phyloP scores from a whole-genome alignment of 1,140 invertebrate species.

The Calephelis nemesis region DNA sequence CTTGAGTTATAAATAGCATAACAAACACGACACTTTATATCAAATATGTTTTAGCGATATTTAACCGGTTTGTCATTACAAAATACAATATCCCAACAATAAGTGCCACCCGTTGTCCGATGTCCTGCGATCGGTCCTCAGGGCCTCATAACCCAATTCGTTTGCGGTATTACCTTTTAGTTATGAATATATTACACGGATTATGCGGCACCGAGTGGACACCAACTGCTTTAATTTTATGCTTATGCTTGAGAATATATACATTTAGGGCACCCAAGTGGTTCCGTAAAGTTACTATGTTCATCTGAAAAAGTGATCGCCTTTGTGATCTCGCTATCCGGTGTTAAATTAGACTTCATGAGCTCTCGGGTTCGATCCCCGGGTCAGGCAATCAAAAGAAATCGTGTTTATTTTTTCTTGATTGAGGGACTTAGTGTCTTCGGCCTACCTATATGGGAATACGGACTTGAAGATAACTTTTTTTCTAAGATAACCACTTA shows the following conservation, averaged over 20 bases:
- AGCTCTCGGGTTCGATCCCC: too few relatives aligned
- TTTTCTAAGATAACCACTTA: too few relatives aligned
- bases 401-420: too few relatives aligned
- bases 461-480: too few relatives aligned
- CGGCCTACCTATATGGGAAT: too few relatives aligned
- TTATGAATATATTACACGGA: constrained; percentile 71
- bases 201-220: constrained; percentile 38
- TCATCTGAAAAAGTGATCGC: background rate
- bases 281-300: constrained; percentile 29
- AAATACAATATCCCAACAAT: constrained; percentile 33
- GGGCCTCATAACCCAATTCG: constrained; percentile 46
- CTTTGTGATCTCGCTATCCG: too few relatives aligned
- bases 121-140: constrained; percentile 51
- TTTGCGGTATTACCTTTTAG: constrained; percentile 59
- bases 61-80: constrained; percentile 2
- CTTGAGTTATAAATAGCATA: too few relatives aligned
- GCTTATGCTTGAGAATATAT: constrained; percentile 61
- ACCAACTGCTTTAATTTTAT: constrained; percentile 56
- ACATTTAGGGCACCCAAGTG: constrained; percentile 49
- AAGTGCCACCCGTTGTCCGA: constrained; percentile 51
- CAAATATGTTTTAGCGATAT: constrained; percentile 10
- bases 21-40: too few relatives aligned
- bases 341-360: too few relatives aligned
- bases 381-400: too few relatives aligned
- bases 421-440: too few relatives aligned